Evolutionary conservation across 2,888 invertebrate genomes (phyloP).

Genomic region (Cistogaster globosa): DNA sequence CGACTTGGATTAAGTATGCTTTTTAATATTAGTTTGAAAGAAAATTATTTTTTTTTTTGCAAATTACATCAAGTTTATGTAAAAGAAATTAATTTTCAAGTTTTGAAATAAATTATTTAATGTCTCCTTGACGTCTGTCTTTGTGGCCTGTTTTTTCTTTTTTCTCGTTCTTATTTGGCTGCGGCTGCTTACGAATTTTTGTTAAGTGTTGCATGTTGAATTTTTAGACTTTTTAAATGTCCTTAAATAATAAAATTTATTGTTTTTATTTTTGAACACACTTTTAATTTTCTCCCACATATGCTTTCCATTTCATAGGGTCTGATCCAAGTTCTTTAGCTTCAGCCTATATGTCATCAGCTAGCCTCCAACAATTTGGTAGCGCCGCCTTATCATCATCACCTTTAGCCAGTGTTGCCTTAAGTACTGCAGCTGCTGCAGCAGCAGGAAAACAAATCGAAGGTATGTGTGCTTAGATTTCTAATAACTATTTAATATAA

Average conservation of each 20-base stretch:
- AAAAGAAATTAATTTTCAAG: too few species aligned
- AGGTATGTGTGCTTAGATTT: constrained; percentile 84
- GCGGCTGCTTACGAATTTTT: constrained; percentile 13
- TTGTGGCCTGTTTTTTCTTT: constrained; percentile 4
- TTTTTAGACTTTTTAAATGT: constrained; percentile 10
- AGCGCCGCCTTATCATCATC: constrained; percentile 85
- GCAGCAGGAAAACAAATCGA: constrained; percentile 96
- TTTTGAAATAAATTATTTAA: not conserved
- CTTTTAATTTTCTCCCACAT: not conserved
- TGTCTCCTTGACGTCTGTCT: not conserved
- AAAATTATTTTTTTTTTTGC: too few species aligned
- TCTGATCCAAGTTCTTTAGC: constrained; percentile 84
- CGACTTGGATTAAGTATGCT: not conserved
- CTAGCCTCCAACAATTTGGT: constrained; percentile 85
- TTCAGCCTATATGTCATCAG: constrained; percentile 86
- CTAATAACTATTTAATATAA: not conserved
- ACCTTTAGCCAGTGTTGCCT: constrained; percentile 86
- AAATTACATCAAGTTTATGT: too few species aligned
- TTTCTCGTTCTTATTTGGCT: not conserved
- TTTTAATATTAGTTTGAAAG: too few species aligned
- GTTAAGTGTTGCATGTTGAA: constrained; percentile 48
- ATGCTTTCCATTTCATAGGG: constrained; percentile 73
- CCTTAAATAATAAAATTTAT: not conserved
- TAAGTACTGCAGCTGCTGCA: constrained; percentile 90
- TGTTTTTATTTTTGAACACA: not conserved